phyloP scores from a whole-genome alignment of 2,888 invertebrate genomes.

The Drosophila subquinaria region DNA sequence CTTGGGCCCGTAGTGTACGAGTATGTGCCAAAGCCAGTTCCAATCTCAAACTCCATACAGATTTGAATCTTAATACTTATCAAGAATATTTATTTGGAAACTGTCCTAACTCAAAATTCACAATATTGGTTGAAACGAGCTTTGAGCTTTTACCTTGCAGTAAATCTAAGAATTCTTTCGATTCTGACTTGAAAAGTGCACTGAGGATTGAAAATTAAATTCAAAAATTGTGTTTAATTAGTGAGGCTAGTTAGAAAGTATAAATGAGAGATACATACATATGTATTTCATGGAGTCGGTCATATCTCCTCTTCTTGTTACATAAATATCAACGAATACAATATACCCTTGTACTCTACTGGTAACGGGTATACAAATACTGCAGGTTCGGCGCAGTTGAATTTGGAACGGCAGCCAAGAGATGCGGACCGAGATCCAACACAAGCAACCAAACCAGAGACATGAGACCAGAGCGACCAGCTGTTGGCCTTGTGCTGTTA shows the following conservation, averaged over 20 bases:
- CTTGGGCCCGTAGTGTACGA: too few relatives aligned
- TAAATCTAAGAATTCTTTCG: too few relatives aligned
- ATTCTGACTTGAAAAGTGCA: too few relatives aligned
- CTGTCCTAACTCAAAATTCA: background rate
- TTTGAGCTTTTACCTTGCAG: too few relatives aligned
- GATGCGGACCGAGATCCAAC: slow-evolving; percentile 37
- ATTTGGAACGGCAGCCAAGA: slow-evolving; percentile 62
- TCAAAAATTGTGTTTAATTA: too few relatives aligned
- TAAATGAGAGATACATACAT: background rate
- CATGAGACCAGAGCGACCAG: slow-evolving; percentile 57
- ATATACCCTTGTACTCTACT: background rate
- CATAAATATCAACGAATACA: background rate
- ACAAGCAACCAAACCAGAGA: slow-evolving; percentile 36
- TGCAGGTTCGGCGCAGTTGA: slow-evolving; percentile 65
- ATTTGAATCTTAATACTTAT: background rate
- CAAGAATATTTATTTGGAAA: background rate
- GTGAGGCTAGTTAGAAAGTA: too few relatives aligned
- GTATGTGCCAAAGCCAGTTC: too few relatives aligned
- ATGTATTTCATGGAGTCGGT: background rate
- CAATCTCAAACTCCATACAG: background rate
- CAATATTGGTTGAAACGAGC: too few relatives aligned
- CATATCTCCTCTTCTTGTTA: background rate
- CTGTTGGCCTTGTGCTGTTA: slow-evolving; percentile 69
- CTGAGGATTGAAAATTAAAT: too few relatives aligned
- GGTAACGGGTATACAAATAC: slow-evolving; percentile 39